phyloP scores from a whole-genome alignment of 2,888 invertebrate species.

The Luffia ferchaultella region DNA sequence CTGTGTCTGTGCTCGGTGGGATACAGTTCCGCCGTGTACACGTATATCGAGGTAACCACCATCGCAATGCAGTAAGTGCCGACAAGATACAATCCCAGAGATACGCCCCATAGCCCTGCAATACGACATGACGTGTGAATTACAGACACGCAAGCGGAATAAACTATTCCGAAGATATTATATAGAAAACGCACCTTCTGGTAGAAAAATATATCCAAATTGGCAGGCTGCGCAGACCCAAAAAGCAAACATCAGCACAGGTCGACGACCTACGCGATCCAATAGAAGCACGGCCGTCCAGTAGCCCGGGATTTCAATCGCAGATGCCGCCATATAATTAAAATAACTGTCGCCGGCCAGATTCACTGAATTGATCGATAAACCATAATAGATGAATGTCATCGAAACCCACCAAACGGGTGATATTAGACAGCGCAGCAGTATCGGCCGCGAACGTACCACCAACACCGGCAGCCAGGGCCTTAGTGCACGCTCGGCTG shows the following conservation, averaged over 20 bases:
- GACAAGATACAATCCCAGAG: no score
- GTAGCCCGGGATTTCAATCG: constrained; percentile 72
- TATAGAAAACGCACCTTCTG: constrained; percentile 54
- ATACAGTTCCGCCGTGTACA: no score
- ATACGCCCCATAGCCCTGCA: no score
- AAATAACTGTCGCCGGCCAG: constrained; percentile 74
- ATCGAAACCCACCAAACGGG: constrained; percentile 72
- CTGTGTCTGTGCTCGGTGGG: no score
- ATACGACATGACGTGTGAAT: no score
- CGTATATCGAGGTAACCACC: no score
- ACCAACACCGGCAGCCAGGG: constrained; percentile 38
- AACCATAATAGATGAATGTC: constrained; percentile 72
- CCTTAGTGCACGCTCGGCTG: constrained; percentile 15
- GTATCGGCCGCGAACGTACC: constrained; percentile 30
- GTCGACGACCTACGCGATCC: constrained; percentile 60
- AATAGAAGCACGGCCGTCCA: constrained; percentile 60
- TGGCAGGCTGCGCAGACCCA: constrained; percentile 48
- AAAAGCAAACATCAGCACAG: constrained; percentile 57
- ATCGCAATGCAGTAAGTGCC: no score
- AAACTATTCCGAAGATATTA: no score
- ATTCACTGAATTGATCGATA: no score
- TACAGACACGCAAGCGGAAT: no score
- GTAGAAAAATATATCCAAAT: constrained; percentile 28
- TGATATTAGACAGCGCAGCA: constrained; percentile 30
- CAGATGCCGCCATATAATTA: constrained; percentile 68